Evolutionary conservation across 2,113 vertebrate species (phyloP), one percentile per base, ranked within the genome.

Genomic region (Catagonus wagneri): DNA sequence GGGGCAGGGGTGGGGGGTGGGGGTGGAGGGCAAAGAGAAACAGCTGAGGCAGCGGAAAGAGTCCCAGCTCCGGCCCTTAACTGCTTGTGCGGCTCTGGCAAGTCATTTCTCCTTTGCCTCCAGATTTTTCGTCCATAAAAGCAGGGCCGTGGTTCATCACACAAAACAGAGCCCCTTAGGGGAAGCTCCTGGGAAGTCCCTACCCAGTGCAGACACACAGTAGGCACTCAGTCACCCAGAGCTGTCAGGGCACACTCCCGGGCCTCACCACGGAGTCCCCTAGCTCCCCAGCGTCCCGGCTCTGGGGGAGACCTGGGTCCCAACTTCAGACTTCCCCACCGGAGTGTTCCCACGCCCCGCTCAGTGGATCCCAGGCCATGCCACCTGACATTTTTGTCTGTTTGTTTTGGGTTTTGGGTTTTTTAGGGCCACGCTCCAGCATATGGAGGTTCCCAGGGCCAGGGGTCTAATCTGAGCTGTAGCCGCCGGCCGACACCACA

Each of bases 21-120:
- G 83, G 76, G 80, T 16, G 36, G 89, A 92, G 72, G 89, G 68
- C 69, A 39, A 54, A 75, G 66, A 29, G 85, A 83, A 93, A 74
- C 66, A 56, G 90, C 87, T 95, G 87, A 97, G 93, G 81, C 90
- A 74, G 79, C 96, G 90, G 93, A 87, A 94, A 96, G 88, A 95
- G 84, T 20, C 80, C 58, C 3, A 6, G 50, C 54, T 36, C 17
- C 11, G 32, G 58, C 90, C 20, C 66, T 90, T 92, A 60, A 83
- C 92, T 81, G 72, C 74, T 68, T n/a, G 15, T 72, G 14, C 8
- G 85, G 69, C 76, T 75, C 63, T 6, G 11, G 75, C 61, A 75
- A n/a, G 39, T 65, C 1, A 1, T 65, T 69, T 60, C 71, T 78
- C 72, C 5, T 1, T 27, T n/a, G n/a, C 74, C 32, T 63, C 89